phyloP scores from a whole-genome alignment of 1,140 invertebrate genomes.

The Gonatopus flavifemur region DNA sequence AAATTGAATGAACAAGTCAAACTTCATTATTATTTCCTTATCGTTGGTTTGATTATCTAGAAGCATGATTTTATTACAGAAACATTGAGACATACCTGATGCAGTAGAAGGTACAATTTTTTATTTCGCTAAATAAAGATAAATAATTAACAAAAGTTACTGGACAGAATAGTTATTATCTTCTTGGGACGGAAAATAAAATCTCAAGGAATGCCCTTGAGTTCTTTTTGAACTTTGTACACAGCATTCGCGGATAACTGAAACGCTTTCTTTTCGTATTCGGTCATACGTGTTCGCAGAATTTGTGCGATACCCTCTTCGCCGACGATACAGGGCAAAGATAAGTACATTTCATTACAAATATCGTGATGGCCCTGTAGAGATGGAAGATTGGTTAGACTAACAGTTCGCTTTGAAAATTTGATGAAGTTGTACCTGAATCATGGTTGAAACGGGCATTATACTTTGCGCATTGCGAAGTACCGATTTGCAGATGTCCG shows the following conservation, averaged over 20 bases:
- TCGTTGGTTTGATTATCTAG: too few species aligned
- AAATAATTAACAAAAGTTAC: too few species aligned
- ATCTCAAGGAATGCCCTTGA: conserved; percentile 31
- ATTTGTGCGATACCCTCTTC: conserved; percentile 62
- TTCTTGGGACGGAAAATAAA: neutral
- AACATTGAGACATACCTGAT: too few species aligned
- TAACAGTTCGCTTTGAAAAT: neutral
- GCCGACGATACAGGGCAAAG: conserved; percentile 62
- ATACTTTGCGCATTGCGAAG: conserved; percentile 59
- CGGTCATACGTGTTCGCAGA: conserved; percentile 59
- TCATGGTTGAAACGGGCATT: conserved; percentile 61
- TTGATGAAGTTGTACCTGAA: conserved; percentile 51
- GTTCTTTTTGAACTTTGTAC: conserved; percentile 47
- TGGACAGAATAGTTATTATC: too few species aligned
- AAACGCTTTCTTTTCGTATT: conserved; percentile 58
- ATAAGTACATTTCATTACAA: conserved; percentile 62
- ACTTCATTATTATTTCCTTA: too few species aligned
- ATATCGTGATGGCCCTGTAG: conserved; percentile 62
- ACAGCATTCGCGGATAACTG: conserved; percentile 54
- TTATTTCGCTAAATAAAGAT: too few species aligned
- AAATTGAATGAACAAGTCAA: too few species aligned
- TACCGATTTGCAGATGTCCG: conserved; percentile 57
- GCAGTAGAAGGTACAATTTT: too few species aligned
- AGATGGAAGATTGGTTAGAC: conserved; percentile 5
- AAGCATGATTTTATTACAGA: too few species aligned